Conservation (phyloP, 2,888 invertebrate genomes). For the Drosophila kuntzei region DNA sequence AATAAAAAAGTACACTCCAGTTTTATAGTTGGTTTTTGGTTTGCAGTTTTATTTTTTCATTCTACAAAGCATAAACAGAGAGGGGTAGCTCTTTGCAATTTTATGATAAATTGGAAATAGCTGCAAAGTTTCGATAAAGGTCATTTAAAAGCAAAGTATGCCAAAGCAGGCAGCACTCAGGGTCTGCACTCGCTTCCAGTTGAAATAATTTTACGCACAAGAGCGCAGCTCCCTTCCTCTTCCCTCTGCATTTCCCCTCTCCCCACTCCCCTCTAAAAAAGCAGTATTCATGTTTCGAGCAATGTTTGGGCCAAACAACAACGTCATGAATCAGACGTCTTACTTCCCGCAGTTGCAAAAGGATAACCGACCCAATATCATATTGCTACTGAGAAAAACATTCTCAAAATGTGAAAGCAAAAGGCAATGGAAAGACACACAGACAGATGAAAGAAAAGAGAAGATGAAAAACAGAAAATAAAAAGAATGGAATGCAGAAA, state of each 20-base stretch:
- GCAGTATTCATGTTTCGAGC: conserved; percentile 40
- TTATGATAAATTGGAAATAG: conserved; percentile 59
- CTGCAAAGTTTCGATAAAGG: conserved; percentile 65
- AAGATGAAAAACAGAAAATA: conserved; percentile 23
- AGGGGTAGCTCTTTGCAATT: conserved; percentile 50
- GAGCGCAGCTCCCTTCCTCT: conserved; percentile 34
- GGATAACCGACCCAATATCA: conserved; percentile 51
- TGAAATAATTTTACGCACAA: conserved; percentile 72
- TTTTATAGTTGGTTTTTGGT: conserved; percentile 13
- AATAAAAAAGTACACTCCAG: conserved; percentile 6
- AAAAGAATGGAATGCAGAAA: conserved; percentile 38
- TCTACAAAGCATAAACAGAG: conserved; percentile 9
- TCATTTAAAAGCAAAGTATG: conserved; percentile 48
- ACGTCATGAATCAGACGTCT: conserved; percentile 71
- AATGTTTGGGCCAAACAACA: conserved; percentile 63
- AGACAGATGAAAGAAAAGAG: conserved; percentile 1
- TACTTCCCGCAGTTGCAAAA: conserved; percentile 39
- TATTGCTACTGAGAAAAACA: conserved; percentile 52
- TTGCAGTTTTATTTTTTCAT: conserved; percentile 5
- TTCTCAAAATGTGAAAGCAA: conserved; percentile 26
- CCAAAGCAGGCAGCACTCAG: conserved; percentile 24
- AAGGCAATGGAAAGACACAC: conserved; percentile 24
- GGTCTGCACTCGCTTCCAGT: conserved; percentile 37
- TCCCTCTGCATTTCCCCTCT: neutral
- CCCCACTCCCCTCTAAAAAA: neutral